Conservation (phyloP, 2,113 vertebrate genomes). For the Phainopepla nitens region DNA sequence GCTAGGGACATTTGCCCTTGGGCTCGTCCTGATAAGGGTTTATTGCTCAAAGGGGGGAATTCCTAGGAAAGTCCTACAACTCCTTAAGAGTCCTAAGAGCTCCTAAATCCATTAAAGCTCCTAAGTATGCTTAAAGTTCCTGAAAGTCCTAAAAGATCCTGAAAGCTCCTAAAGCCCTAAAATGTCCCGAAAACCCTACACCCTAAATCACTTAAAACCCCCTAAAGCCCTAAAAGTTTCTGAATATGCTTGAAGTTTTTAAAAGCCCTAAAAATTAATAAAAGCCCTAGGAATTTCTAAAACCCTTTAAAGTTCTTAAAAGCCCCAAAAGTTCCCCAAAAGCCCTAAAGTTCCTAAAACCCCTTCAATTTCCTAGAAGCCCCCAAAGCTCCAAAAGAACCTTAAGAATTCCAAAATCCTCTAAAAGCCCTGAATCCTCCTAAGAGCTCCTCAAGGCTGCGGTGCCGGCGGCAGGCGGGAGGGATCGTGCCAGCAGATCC, state of each 20-base stretch:
- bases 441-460: not conserved
- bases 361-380: not conserved
- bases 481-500: accelerated
- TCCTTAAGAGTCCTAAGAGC: not conserved
- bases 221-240: not conserved
- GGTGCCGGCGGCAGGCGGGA: accelerated
- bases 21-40: not conserved
- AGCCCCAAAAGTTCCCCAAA: not conserved
- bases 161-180: not conserved
- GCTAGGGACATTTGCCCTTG: constrained; percentile 11
- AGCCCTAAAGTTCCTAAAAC: not conserved
- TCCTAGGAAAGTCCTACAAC: not conserved
- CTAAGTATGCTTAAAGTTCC: not conserved
- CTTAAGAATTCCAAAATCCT: not conserved
- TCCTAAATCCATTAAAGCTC: not conserved
- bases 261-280: not conserved
- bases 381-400: not conserved
- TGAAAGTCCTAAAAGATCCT: not conserved
- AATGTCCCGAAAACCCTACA: not conserved
- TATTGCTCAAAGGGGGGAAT: not conserved
- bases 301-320: not conserved
- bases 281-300: not conserved
- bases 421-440: not conserved
- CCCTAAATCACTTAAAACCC: not conserved
- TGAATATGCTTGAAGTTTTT: not conserved